phyloP scores from a whole-genome alignment of 2,888 invertebrate genomes.

The Adela reaumurella region DNA sequence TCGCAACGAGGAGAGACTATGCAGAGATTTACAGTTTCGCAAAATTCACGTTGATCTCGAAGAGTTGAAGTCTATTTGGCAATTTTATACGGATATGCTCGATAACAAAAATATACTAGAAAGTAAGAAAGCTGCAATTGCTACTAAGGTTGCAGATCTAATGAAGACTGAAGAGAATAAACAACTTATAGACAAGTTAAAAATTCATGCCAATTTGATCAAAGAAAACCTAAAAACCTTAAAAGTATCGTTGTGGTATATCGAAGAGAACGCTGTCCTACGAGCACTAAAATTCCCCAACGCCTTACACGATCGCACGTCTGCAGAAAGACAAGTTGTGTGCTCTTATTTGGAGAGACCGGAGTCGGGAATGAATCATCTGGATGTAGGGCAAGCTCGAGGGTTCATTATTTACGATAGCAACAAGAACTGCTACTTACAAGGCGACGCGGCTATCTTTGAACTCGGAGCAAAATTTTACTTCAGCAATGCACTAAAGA shows the following conservation, averaged over 20 bases:
- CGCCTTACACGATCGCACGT: conserved; percentile 61
- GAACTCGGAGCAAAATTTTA: conserved; percentile 61
- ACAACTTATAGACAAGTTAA: conserved; percentile 47
- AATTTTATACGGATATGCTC: conserved; percentile 55
- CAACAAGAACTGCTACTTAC: conserved; percentile 59
- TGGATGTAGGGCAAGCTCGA: conserved; percentile 50
- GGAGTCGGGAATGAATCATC: conserved; percentile 40
- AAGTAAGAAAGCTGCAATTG: conserved; percentile 43
- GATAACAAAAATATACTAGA: conserved; percentile 50
- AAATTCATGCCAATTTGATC: conserved; percentile 50
- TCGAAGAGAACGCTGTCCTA: conserved; percentile 67
- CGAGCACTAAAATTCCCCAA: conserved; percentile 69
- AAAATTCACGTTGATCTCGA: conserved; percentile 50
- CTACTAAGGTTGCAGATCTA: conserved; percentile 42
- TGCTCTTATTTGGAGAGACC: conserved; percentile 23
- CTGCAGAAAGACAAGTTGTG: conserved; percentile 34
- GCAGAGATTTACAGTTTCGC: conserved; percentile 54
- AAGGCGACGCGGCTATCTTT: conserved; percentile 66
- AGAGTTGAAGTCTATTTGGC: conserved; percentile 58
- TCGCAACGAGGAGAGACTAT: conserved; percentile 39
- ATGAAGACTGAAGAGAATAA: conserved; percentile 28
- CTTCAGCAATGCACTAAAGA: conserved; percentile 35
- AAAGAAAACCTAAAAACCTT: conserved; percentile 63
- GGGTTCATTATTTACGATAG: conserved; percentile 57
- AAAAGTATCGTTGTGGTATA: conserved; percentile 62